These are phyloP conservation scores for Phaenicophaeus curvirostris DNA, from an alignment of 2,797 vertebrate species.

Conservation along the genomic window DNA sequence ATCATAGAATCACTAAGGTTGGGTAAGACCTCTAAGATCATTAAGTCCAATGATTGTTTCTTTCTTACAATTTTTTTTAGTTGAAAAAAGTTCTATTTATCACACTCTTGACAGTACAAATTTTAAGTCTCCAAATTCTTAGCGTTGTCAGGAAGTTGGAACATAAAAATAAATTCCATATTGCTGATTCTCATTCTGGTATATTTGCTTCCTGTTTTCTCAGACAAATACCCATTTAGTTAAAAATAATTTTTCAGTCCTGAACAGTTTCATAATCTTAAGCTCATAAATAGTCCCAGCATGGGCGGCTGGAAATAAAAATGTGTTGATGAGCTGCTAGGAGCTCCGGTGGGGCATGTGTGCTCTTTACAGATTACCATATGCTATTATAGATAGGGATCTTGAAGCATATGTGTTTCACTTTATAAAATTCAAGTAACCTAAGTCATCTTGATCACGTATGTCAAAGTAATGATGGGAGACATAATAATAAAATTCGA, in stretches of 20 bases:
- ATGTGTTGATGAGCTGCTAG: background rate
- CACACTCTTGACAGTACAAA: background rate
- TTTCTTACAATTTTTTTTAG: background rate
- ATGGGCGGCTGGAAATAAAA: background rate
- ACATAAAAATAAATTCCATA: background rate
- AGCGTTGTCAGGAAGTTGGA: background rate
- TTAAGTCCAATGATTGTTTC: background rate
- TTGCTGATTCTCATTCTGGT: background rate
- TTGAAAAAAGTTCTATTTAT: background rate
- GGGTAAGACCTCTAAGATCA: too few species aligned
- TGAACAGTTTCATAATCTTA: background rate
- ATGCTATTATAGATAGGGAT: background rate
- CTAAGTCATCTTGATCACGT: background rate
- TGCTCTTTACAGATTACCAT: background rate
- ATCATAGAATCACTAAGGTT: background rate
- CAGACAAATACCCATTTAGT: background rate
- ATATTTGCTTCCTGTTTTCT: slow-evolving; percentile 19
- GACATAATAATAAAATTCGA: background rate
- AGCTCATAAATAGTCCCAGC: background rate
- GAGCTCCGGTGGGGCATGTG: background rate
- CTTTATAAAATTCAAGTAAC: background rate
- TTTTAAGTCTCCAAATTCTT: background rate
- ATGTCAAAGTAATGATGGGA: background rate
- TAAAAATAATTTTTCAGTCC: slow-evolving; percentile 8
- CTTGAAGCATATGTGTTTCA: background rate